Evolutionary conservation across 2,797 vertebrate species (phyloP).

Genomic region (Carcharodon carcharias): DNA sequence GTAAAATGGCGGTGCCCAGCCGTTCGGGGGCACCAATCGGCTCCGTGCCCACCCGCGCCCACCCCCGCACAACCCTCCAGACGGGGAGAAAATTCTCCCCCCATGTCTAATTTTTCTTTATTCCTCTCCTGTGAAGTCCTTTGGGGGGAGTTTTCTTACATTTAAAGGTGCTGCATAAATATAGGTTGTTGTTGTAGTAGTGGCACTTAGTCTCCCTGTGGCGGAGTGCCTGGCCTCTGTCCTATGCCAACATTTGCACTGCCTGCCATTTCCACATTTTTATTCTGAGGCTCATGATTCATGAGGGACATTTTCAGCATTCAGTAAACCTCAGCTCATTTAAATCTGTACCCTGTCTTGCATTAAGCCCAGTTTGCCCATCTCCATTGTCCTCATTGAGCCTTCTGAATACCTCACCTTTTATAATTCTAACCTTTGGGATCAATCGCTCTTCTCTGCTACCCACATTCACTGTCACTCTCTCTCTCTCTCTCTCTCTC

Average conservation of each 20-base stretch:
- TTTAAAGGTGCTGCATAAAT: too few species aligned
- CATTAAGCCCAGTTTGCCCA: neutral
- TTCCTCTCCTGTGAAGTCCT: too few species aligned
- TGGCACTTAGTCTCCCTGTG: neutral
- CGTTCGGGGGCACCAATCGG: too few species aligned
- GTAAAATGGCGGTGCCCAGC: too few species aligned
- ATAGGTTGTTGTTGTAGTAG: neutral
- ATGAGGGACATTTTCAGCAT: neutral
- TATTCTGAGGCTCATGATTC: neutral
- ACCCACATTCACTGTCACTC: neutral
- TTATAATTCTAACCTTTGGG: neutral
- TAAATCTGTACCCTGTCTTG: neutral
- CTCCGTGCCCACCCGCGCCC: too few species aligned
- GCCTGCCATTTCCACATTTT: neutral
- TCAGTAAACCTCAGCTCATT: neutral
- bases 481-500: too few species aligned
- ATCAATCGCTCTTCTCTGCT: neutral
- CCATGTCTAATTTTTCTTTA: too few species aligned
- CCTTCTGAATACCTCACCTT: neutral
- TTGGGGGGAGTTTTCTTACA: too few species aligned
- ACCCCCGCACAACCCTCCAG: too few species aligned
- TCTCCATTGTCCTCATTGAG: neutral
- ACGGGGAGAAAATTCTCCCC: too few species aligned
- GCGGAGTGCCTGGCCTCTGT: neutral
- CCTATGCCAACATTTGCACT: neutral